These are phyloP conservation scores for Frankliniella fusca DNA, from an alignment of 2,888 invertebrate genomes.

Conservation along the genomic window DNA sequence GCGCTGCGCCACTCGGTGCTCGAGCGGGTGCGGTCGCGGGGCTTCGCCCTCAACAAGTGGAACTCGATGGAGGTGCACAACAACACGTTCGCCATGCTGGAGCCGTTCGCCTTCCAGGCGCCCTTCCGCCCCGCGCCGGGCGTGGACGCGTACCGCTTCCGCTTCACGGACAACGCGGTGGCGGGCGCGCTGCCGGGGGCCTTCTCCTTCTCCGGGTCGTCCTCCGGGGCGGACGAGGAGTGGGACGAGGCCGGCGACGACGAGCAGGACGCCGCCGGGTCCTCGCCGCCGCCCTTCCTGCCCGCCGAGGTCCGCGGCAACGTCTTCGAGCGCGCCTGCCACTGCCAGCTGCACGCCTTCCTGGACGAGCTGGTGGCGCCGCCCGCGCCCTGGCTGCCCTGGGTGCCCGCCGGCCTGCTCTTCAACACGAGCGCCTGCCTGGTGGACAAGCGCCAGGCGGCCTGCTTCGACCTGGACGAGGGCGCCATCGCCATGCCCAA, in stretches of 20 bases:
- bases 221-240: slow-evolving; percentile 35
- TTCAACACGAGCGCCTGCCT: slow-evolving; percentile 59
- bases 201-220: slow-evolving; percentile 35
- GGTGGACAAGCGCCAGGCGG: slow-evolving; percentile 55
- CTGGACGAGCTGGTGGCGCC: neutral
- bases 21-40: slow-evolving; percentile 53
- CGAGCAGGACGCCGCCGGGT: slow-evolving; percentile 27
- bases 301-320: slow-evolving; percentile 54
- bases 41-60: slow-evolving; percentile 64
- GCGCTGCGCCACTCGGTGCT: slow-evolving; percentile 60
- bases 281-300: slow-evolving; percentile 37
- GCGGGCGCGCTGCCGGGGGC: slow-evolving; percentile 45
- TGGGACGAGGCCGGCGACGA: slow-evolving; percentile 43
- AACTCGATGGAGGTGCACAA: slow-evolving; percentile 59
- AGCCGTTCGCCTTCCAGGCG: slow-evolving; percentile 52
- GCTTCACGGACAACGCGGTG: slow-evolving; percentile 58
- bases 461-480: slow-evolving; percentile 61
- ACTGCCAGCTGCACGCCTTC: slow-evolving; percentile 53
- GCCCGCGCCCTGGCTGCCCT: slow-evolving; percentile 22
- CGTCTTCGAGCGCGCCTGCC: slow-evolving; percentile 60
- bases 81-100: slow-evolving; percentile 61
- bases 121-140: slow-evolving; percentile 45
- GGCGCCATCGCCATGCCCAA: slow-evolving; percentile 60
- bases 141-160: slow-evolving; percentile 50
- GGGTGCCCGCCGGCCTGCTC: slow-evolving; percentile 43